phyloP scores from a whole-genome alignment of 2,888 invertebrate genomes.

The Camponotus fellah region DNA sequence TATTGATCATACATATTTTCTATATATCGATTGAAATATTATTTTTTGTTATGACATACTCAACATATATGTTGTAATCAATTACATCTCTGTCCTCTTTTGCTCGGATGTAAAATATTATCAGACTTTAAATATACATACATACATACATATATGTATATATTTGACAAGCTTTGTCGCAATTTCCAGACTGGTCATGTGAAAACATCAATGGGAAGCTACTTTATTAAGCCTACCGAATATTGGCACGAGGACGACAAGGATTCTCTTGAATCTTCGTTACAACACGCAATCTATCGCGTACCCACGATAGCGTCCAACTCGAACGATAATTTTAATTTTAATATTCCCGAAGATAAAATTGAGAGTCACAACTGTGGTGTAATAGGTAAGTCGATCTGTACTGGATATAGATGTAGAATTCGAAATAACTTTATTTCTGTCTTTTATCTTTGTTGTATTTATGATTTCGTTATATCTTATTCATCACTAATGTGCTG shows the following conservation, averaged over 20 bases:
- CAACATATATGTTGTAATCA: too few relatives aligned
- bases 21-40: too few relatives aligned
- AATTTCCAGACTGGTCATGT: constrained; percentile 90
- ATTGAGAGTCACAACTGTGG: constrained; percentile 76
- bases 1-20: too few relatives aligned
- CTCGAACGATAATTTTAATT: constrained; percentile 62
- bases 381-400: constrained; percentile 80
- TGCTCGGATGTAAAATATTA: background rate
- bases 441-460: background rate
- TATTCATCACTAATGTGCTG: background rate
- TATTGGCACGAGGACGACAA: constrained; percentile 81
- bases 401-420: background rate
- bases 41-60: too few relatives aligned
- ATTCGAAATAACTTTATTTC: background rate
- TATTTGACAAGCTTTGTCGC: background rate
- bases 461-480: background rate
- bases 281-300: constrained; percentile 82
- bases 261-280: constrained; percentile 77
- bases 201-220: constrained; percentile 89
- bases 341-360: constrained; percentile 54
- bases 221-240: constrained; percentile 90
- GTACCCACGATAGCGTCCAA: constrained; percentile 64
- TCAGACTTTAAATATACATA: background rate
- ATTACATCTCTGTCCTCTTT: background rate
- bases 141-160: background rate